phyloP scores from a whole-genome alignment of 2,797 vertebrate species.

The Gobio occitaniae region DNA sequence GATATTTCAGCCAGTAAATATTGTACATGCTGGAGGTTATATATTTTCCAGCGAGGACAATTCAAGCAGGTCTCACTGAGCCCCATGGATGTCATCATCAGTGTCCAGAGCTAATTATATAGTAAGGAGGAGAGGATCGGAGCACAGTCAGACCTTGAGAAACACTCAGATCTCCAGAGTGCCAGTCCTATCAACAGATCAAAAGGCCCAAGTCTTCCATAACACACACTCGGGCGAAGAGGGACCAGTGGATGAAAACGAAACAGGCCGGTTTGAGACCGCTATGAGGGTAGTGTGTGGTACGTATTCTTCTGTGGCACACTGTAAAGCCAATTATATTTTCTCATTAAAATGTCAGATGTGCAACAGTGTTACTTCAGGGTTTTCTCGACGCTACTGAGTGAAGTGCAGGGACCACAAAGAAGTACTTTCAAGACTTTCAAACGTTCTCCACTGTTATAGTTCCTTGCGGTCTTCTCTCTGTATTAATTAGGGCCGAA shows the following conservation, averaged over 20 bases:
- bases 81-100: conserved; percentile 17
- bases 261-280: neutral
- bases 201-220: conserved; percentile 6
- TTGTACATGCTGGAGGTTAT: conserved; percentile 39
- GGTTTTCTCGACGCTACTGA: neutral
- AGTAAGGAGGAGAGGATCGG: neutral
- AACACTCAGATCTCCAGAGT: conserved; percentile 46
- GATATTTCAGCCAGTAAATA: conserved; percentile 49
- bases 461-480: too few species aligned
- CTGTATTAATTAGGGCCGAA: neutral
- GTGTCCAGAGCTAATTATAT: conserved; percentile 38
- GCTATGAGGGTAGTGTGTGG: neutral
- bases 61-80: conserved; percentile 29
- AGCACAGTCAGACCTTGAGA: conserved; percentile 37
- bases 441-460: neutral
- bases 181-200: conserved; percentile 32
- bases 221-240: conserved; percentile 14
- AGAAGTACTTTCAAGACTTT: neutral
- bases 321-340: conserved; percentile 45
- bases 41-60: conserved; percentile 49
- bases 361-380: conserved; percentile 24
- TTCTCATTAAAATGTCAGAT: conserved; percentile 50
- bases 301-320: conserved; percentile 31
- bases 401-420: neutral
- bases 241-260: neutral